Percentiles rank a stretch among this genome's conserved stretches.
These are phyloP conservation scores for Palythoa grandiflora DNA, from an alignment of 92 coral and sea anemone genomes.

Conservation along the genomic window DNA sequence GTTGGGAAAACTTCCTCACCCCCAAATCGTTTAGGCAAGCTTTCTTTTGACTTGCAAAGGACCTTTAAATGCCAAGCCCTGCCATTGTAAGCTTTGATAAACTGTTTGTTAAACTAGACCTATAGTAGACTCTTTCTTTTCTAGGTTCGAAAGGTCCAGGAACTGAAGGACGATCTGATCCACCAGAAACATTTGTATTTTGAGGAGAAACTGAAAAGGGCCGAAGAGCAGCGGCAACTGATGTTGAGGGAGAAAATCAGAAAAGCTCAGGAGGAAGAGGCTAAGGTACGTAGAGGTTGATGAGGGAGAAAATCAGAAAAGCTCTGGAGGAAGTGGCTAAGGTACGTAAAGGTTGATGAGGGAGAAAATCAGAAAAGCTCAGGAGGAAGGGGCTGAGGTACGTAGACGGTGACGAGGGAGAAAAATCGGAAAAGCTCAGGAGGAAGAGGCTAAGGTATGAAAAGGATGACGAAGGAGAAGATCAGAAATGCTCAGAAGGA, in stretches of 20 bases:
- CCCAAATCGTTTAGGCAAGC: too few relatives aligned
- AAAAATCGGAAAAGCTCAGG: too few relatives aligned
- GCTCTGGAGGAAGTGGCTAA: too few relatives aligned
- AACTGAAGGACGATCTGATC: slow-evolving; percentile 86
- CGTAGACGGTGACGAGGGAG: neutral
- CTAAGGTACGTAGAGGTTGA: slow-evolving; percentile 72
- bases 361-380: too few relatives aligned
- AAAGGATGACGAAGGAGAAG: too few relatives aligned
- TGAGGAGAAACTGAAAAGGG: slow-evolving; percentile 88
- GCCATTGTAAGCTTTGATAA: too few relatives aligned
- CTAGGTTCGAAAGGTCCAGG: slow-evolving; percentile 93
- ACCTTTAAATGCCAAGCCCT: neutral
- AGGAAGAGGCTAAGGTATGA: too few relatives aligned
- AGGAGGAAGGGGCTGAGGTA: neutral
- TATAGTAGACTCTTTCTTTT: neutral
- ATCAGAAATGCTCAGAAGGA: too few relatives aligned
- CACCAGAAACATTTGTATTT: slow-evolving; percentile 85
- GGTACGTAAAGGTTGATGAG: too few relatives aligned
- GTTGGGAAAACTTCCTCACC: too few relatives aligned
- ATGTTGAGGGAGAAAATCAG: slow-evolving; percentile 91
- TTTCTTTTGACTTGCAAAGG: too few relatives aligned
- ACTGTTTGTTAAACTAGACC: neutral
- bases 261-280: slow-evolving; percentile 97
- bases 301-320: too few relatives aligned
- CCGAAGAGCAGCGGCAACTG: slow-evolving; percentile 84